Conservation (phyloP, 2,888 invertebrate genomes). For the Osedax fenrisi region DNA sequence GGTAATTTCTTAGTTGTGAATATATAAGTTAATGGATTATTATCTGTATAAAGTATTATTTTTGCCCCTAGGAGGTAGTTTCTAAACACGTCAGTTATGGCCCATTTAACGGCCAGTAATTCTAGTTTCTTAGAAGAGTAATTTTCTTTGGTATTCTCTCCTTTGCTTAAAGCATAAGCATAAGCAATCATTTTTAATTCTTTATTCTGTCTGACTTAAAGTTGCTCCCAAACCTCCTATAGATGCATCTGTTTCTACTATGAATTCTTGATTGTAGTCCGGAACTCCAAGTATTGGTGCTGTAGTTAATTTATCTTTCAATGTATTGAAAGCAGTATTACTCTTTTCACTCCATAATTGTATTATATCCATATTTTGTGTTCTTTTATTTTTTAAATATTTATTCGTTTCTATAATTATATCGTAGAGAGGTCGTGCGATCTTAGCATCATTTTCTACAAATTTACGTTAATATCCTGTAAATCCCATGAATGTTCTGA, state of each 20-base stretch:
- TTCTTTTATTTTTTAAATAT: not conserved
- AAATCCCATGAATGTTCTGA: constrained; percentile 23
- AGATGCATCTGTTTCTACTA: not conserved
- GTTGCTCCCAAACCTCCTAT: not conserved
- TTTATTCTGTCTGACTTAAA: not conserved
- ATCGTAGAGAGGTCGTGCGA: not conserved
- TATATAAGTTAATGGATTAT: not conserved
- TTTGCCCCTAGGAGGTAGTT: not conserved
- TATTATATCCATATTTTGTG: not conserved
- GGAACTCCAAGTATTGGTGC: not conserved
- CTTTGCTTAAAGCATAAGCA: not conserved
- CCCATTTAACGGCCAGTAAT: not conserved
- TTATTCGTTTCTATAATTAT: not conserved
- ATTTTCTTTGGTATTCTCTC: not conserved
- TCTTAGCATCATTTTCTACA: not conserved
- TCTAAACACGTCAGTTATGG: not conserved
- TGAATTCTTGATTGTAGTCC: not conserved
- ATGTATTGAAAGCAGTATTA: not conserved
- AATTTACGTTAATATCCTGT: constrained; percentile 12
- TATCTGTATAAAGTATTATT: not conserved
- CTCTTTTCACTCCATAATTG: not conserved
- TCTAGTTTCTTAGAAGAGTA: not conserved
- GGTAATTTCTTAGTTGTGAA: not conserved
- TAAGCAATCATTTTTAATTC: not conserved
- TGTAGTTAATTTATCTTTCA: not conserved